Evolutionary conservation across 2,797 vertebrate genomes (phyloP), one percentile per base, ranked within the genome.

Genomic region (Pangasius djambal): DNA sequence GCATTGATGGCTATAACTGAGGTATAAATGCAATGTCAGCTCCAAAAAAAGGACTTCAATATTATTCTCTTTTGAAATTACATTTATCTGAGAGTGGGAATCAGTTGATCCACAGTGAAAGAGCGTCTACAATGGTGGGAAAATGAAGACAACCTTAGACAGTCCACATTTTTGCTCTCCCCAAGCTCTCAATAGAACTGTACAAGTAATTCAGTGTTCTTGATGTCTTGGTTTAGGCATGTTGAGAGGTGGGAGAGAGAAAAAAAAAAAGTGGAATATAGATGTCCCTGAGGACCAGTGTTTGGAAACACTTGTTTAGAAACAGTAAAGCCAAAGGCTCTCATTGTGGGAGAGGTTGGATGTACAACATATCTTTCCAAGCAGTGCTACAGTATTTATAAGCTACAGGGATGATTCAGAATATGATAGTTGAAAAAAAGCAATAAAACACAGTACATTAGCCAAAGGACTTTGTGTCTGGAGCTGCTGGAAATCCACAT

Each of bases 21-120:
- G 37, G 70, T 86, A 48, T 87, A 90, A 85, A 84, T 84, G 69
- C 85, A 81, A 86, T 72, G 67, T 85, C 83, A 86, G 61, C 28
- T 44, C 7, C 78, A 16, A 16, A 52, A 85, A 70, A 70, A 70
- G n/a, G 5, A 70, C 65, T 70, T 52, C 4, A 50, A 20, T 37
- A 52, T 70, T 37, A 70, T 55, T 85, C 31, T 15, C n/a, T 55
- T 34, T 70, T 25, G 28, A 31, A 86, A 34, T 75, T 34, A 50
- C 48, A 82, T 61, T 37, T 65, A 72, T 72, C 31, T 61, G 67
- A 78, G 13, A 79, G 28, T 13, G 20, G 50, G 81, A 86, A 65
- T 59, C 22, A 48, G 34, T 48, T n/a, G 31, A 25, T 31, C 18
- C 6, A 20, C 40, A 78, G 15, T 52, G 48, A 34, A 85, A 85